Evolutionary conservation across 2,113 vertebrate genomes (phyloP).

Genomic region (Marmota monax): DNA sequence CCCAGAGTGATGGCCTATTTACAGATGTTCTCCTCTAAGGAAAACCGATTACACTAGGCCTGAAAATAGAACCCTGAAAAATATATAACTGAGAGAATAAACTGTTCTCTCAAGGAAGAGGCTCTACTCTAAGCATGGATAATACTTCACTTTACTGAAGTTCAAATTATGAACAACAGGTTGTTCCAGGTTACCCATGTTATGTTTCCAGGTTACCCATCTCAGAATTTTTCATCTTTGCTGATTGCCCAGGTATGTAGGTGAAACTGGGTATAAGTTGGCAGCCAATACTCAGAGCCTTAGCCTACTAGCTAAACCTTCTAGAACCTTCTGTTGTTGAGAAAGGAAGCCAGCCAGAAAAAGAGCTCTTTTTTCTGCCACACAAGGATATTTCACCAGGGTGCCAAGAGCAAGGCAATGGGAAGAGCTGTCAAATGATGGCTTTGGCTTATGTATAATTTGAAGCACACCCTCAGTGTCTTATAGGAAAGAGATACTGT

Average conservation of each 20-base stretch:
- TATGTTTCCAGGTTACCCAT: background rate
- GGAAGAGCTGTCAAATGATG: fast-evolving
- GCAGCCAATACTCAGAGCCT: background rate
- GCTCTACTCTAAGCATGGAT: background rate
- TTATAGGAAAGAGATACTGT: too few species aligned
- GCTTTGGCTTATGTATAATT: background rate
- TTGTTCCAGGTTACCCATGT: background rate
- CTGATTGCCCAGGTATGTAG: too few species aligned
- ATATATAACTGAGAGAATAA: background rate
- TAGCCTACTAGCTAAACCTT: too few species aligned
- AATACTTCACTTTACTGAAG: background rate
- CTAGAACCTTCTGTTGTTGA: background rate
- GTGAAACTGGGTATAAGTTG: background rate
- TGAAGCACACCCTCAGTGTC: too few species aligned
- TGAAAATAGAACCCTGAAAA: background rate
- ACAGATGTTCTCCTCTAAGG: background rate
- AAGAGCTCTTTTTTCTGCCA: background rate
- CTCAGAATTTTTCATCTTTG: background rate
- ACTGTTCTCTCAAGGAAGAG: background rate
- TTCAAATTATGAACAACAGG: background rate
- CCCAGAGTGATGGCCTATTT: background rate
- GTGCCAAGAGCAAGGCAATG: background rate
- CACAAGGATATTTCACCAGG: too few species aligned
- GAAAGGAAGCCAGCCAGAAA: background rate
- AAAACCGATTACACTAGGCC: background rate